These are phyloP conservation scores for Agrotis segetum DNA, from an alignment of 2,888 invertebrate species.

Conservation along the genomic window DNA sequence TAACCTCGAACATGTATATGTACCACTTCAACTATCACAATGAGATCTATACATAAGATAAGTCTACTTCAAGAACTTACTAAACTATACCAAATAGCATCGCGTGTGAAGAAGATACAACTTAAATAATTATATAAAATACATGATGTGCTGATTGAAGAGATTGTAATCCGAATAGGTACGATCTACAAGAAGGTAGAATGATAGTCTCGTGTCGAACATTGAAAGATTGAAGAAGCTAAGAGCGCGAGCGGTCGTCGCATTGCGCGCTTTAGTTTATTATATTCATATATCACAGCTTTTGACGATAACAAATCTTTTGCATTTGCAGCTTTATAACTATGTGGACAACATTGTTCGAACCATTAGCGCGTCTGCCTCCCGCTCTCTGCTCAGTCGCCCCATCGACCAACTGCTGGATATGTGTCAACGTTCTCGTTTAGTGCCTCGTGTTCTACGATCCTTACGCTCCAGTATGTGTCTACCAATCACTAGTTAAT, in stretches of 20 bases:
- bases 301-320: conserved; percentile 91
- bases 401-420: conserved; percentile 36
- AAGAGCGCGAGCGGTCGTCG: conserved; percentile 81
- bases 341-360: conserved; percentile 87
- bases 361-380: conserved; percentile 82
- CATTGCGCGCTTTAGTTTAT: conserved; percentile 83
- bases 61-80: conserved; percentile 44
- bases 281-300: conserved; percentile 90
- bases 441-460: conserved; percentile 24
- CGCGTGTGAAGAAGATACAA: conserved; percentile 63
- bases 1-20: conserved; percentile 37
- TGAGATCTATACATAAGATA: conserved; percentile 49
- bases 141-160: conserved; percentile 88
- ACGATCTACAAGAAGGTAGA: conserved; percentile 73
- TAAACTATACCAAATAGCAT: conserved; percentile 61
- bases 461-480: conserved; percentile 15
- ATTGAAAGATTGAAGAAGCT: conserved; percentile 78
- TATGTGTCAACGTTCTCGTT: conserved; percentile 51
- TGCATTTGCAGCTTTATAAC: conserved; percentile 89
- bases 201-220: conserved; percentile 73
- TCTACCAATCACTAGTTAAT: conserved; percentile 17
- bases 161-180: conserved; percentile 71
- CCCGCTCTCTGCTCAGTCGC: conserved; percentile 31
- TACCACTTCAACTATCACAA: conserved; percentile 58
- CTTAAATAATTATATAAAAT: conserved; percentile 76